These are phyloP conservation scores for Ptiloglossa arizonensis DNA, from an alignment of 1,140 invertebrate genomes.

Conservation along the genomic window DNA sequence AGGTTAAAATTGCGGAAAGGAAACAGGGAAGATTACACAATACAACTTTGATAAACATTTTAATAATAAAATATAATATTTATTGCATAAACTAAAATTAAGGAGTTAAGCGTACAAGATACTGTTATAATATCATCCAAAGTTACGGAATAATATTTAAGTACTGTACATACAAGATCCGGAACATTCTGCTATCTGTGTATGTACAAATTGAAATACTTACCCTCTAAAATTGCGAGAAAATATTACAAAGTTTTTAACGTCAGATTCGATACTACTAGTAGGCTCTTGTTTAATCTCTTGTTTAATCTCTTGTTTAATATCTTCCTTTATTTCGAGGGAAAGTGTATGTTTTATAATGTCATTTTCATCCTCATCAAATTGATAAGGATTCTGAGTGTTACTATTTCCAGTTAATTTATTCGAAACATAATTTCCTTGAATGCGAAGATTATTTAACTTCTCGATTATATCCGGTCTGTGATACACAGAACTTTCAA, in stretches of 20 bases:
- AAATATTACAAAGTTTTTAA: background rate
- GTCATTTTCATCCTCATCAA: background rate
- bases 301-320: background rate
- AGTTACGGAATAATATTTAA: background rate
- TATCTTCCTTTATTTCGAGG: background rate
- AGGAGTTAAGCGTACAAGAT: background rate
- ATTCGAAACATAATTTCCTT: background rate
- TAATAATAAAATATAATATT: constrained; percentile 18
- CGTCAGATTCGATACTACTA: background rate
- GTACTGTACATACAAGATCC: constrained; percentile 2
- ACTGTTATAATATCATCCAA: background rate
- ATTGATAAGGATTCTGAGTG: background rate
- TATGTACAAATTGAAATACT: constrained; percentile 7
- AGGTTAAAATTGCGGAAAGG: background rate
- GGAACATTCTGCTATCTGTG: background rate
- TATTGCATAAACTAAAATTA: constrained; percentile 24
- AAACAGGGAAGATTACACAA: background rate
- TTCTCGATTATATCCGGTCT: constrained; percentile 53
- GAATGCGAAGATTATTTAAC: constrained; percentile 53
- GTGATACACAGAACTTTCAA: constrained; percentile 40
- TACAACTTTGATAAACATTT: constrained; percentile 9
- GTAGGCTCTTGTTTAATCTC: background rate
- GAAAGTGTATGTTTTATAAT: background rate
- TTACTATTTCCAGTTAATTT: too few relatives aligned
- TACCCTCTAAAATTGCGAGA: constrained; percentile 43